Evolutionary conservation across 2,888 invertebrate species (phyloP).

Genomic region (Ramazzottius varieornatus): DNA sequence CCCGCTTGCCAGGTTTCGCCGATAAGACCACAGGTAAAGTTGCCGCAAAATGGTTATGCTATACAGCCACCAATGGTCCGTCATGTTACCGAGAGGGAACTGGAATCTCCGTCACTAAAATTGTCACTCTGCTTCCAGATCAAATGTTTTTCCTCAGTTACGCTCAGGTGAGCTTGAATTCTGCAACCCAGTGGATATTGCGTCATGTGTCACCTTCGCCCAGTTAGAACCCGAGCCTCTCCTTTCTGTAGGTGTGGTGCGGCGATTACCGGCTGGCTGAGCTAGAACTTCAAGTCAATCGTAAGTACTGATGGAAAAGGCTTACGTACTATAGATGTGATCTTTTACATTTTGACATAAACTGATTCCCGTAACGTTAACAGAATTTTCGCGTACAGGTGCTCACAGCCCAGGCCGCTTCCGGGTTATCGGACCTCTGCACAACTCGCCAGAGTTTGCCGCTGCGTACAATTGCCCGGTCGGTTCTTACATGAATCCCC

Average conservation of each 20-base stretch:
- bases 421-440: background rate
- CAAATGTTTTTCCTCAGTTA: conserved; percentile 1
- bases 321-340: background rate
- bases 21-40: too few species aligned
- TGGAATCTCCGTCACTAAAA: too few species aligned
- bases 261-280: background rate
- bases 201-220: too few species aligned
- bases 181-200: background rate
- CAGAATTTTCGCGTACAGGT: too few species aligned
- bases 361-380: too few species aligned
- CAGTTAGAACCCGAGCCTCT: background rate
- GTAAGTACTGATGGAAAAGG: background rate
- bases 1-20: background rate
- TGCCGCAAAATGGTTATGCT: too few species aligned
- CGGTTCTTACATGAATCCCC: background rate
- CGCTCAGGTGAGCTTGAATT: background rate
- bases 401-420: background rate
- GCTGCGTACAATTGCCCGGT: background rate
- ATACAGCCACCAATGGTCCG: too few species aligned
- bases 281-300: background rate
- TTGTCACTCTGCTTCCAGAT: too few species aligned
- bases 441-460: background rate
- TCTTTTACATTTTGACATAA: background rate
- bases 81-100: too few species aligned
- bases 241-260: background rate